These are phyloP conservation scores for Calephelis virginiensis DNA, from an alignment of 1,140 invertebrate species.

Conservation along the genomic window DNA sequence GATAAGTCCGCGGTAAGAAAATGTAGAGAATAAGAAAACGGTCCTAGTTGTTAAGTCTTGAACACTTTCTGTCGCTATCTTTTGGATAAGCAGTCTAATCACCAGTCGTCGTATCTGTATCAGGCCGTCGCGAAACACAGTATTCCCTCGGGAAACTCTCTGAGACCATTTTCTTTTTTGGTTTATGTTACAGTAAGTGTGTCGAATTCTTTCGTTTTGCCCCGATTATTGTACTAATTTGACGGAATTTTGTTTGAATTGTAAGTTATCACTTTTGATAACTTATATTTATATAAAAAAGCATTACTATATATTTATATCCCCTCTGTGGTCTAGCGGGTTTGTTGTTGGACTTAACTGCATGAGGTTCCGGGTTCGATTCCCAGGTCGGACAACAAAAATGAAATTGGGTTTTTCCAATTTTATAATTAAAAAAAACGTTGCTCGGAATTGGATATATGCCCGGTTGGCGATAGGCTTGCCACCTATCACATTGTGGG, in stretches of 20 bases:
- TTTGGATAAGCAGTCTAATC: slow-evolving; percentile 76
- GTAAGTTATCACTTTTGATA: too few relatives aligned
- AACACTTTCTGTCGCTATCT: slow-evolving; percentile 77
- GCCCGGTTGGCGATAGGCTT: too few relatives aligned
- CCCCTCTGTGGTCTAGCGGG: too few relatives aligned
- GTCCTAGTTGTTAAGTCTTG: slow-evolving; percentile 77
- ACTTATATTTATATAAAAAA: too few relatives aligned
- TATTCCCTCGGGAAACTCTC: slow-evolving; percentile 69
- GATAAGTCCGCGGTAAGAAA: slow-evolving; percentile 70
- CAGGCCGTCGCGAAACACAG: slow-evolving; percentile 63
- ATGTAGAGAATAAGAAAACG: slow-evolving; percentile 74
- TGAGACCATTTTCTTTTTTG: slow-evolving; percentile 75
- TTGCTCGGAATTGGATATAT: too few relatives aligned
- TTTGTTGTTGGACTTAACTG: too few relatives aligned
- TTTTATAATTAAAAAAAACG: too few relatives aligned
- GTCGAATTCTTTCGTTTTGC: slow-evolving; percentile 71
- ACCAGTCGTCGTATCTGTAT: slow-evolving; percentile 76
- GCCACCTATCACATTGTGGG: too few relatives aligned
- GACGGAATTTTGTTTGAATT: slow-evolving; percentile 20
- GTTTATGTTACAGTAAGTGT: slow-evolving; percentile 75
- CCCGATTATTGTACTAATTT: slow-evolving; percentile 60
- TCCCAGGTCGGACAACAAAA: too few relatives aligned
- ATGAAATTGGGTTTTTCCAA: too few relatives aligned
- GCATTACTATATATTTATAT: too few relatives aligned
- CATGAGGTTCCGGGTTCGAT: too few relatives aligned